These are phyloP conservation scores for Synaphobranchus kaupii DNA, from an alignment of 2,797 vertebrate genomes.

Conservation along the genomic window DNA sequence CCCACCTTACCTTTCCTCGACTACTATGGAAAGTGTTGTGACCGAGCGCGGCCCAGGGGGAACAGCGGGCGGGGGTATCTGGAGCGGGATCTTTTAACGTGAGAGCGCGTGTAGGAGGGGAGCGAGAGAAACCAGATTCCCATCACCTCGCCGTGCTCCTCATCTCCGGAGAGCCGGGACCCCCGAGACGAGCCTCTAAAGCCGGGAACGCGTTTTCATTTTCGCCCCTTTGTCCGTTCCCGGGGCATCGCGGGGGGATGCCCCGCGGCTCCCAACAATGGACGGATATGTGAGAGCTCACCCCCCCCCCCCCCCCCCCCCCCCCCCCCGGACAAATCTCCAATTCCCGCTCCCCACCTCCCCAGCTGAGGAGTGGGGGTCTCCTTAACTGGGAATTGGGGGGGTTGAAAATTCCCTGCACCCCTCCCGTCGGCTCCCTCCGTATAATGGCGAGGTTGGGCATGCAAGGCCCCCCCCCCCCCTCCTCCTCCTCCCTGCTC, in stretches of 20 bases:
- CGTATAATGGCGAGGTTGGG: constrained; percentile 55
- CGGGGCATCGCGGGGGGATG: constrained; percentile 2
- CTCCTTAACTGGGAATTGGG: constrained; percentile 84
- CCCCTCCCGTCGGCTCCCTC: constrained; percentile 78
- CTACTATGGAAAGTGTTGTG: constrained; percentile 5
- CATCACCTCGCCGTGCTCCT: constrained; percentile 51
- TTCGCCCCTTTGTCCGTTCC: constrained; percentile 60
- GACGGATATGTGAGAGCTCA: constrained; percentile 78
- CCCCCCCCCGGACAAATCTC: constrained; percentile 31
- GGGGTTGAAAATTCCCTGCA: constrained; percentile 78
- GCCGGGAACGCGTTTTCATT: constrained; percentile 62
- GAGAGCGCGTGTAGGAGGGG: constrained; percentile 29
- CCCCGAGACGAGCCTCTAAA: constrained; percentile 51
- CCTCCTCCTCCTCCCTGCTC: constrained; percentile 58
- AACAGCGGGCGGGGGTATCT: constrained; percentile 20
- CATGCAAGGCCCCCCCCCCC: constrained; percentile 54
- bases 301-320: constrained; percentile 42
- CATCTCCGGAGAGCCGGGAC: constrained; percentile 45
- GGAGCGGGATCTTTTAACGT: constrained; percentile 30
- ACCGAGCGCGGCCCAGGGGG: neutral
- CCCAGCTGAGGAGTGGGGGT: constrained; percentile 75
- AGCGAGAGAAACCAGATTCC: constrained; percentile 40
- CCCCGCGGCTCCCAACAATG: constrained; percentile 43
- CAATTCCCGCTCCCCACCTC: constrained; percentile 49
- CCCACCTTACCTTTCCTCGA: constrained; percentile 8